Evolutionary conservation across 1,140 invertebrate species (phyloP).

Genomic region (Drosophila neocordata): DNA sequence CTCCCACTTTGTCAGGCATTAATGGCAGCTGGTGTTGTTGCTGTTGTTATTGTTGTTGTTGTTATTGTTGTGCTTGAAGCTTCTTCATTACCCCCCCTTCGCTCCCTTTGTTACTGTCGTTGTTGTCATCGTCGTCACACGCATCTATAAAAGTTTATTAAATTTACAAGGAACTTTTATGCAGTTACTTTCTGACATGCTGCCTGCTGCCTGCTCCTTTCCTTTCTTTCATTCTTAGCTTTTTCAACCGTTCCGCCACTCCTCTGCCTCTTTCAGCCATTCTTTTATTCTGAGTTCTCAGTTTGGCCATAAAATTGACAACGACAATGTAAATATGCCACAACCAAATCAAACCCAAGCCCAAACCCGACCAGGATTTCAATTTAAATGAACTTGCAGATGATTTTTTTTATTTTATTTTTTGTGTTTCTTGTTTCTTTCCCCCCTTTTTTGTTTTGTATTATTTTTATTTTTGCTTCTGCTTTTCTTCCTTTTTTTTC

Average conservation of each 20-base stretch:
- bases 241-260: not conserved
- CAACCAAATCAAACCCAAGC: constrained; percentile 11
- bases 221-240: constrained; percentile 33
- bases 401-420: constrained; percentile 72
- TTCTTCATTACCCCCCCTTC: constrained; percentile 6
- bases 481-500: not conserved
- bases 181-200: constrained; percentile 81
- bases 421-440: constrained; percentile 22
- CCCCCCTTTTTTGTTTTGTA: not conserved
- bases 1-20: constrained; percentile 48
- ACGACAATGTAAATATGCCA: constrained; percentile 74
- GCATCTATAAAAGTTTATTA: constrained; percentile 80
- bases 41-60: constrained; percentile 19
- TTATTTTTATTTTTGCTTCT: not conserved
- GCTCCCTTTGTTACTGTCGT: constrained; percentile 29
- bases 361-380: constrained; percentile 53
- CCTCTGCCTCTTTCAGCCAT: constrained; percentile 2
- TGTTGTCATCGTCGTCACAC: constrained; percentile 28
- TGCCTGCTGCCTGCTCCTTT: constrained; percentile 58
- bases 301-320: constrained; percentile 72
- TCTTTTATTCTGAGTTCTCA: constrained; percentile 22
- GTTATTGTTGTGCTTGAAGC: constrained; percentile 8
- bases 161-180: constrained; percentile 81
- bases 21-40: constrained; percentile 67
- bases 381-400: constrained; percentile 79